Evolutionary conservation across 2,888 invertebrate genomes (phyloP).

Genomic region (Proisotoma minuta): DNA sequence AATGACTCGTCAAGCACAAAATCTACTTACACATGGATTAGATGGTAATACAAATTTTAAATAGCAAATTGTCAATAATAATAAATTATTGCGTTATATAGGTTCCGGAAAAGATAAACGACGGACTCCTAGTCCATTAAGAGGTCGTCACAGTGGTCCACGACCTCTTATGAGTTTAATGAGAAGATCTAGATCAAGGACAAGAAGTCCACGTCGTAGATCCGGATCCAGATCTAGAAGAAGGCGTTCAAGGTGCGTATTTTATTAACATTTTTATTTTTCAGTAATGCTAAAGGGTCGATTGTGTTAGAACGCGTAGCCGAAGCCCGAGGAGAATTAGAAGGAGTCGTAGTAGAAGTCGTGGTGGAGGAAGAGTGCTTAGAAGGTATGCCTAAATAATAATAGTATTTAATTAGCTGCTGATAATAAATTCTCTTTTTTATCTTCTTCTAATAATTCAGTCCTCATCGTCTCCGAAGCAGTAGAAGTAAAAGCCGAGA

Average conservation of each 20-base stretch:
- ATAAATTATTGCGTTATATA: neutral
- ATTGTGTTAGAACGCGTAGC: conserved; percentile 14
- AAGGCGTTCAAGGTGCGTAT: conserved; percentile 32
- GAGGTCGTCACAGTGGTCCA: conserved; percentile 51
- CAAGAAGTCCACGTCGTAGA: conserved; percentile 47
- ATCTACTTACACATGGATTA: conserved; percentile 87
- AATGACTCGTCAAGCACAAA: conserved; percentile 93
- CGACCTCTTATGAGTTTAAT: conserved; percentile 52
- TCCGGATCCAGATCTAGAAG: conserved; percentile 49
- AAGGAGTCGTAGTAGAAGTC: conserved; percentile 30
- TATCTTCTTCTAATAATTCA: conserved; percentile 5
- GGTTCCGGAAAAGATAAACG: conserved; percentile 58
- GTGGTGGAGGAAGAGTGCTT: conserved; percentile 27
- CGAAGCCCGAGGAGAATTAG: conserved; percentile 39
- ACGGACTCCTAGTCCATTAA: conserved; percentile 53
- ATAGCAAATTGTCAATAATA: neutral
- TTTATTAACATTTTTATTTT: neutral
- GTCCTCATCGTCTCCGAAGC: conserved; percentile 9
- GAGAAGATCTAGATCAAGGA: conserved; percentile 48
- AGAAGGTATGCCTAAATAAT: neutral
- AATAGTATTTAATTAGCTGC: neutral
- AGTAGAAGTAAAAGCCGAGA: conserved; percentile 25
- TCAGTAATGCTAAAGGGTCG: neutral
- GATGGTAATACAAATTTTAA: conserved; percentile 54
- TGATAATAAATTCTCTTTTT: neutral